Conservation (phyloP, 2,113 vertebrate genomes). For the Mobula birostris region DNA sequence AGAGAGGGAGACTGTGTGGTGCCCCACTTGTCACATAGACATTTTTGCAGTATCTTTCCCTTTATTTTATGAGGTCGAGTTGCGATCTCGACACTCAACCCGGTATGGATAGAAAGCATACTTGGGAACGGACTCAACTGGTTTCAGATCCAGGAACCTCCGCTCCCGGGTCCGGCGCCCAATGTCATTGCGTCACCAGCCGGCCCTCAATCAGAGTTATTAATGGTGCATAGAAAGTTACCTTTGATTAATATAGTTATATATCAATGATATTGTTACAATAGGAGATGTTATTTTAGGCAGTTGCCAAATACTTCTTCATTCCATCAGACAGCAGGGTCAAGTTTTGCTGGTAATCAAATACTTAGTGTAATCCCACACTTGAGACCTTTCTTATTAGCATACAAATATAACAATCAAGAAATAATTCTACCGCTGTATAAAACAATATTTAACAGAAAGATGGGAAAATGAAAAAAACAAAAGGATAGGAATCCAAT, state of each 20-base stretch:
- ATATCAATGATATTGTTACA: not conserved
- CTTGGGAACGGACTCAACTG: no score
- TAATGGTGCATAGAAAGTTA: not conserved
- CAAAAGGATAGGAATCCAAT: not conserved
- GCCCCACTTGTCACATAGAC: no score
- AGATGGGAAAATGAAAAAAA: not conserved
- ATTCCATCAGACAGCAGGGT: not conserved
- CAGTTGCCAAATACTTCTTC: not conserved
- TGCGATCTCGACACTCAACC: no score
- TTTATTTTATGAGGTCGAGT: no score
- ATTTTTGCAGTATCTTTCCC: no score
- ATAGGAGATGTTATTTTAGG: not conserved
- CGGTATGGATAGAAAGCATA: no score
- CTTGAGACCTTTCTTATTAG: not conserved
- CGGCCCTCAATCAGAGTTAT: not conserved
- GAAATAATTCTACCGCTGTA: not conserved
- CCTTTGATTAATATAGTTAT: not conserved
- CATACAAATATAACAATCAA: not conserved
- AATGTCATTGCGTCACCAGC: no score
- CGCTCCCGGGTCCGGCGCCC: no score
- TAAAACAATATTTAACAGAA: not conserved
- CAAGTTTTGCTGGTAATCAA: not conserved
- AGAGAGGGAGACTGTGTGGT: no score
- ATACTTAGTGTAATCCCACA: not conserved
- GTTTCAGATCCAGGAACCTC: no score